A percentile compares a stretch with the other conserved stretches of the same genome.
Evolutionary conservation across 1,140 invertebrate species (phyloP).

Genomic region (Halictus rubicundus): DNA sequence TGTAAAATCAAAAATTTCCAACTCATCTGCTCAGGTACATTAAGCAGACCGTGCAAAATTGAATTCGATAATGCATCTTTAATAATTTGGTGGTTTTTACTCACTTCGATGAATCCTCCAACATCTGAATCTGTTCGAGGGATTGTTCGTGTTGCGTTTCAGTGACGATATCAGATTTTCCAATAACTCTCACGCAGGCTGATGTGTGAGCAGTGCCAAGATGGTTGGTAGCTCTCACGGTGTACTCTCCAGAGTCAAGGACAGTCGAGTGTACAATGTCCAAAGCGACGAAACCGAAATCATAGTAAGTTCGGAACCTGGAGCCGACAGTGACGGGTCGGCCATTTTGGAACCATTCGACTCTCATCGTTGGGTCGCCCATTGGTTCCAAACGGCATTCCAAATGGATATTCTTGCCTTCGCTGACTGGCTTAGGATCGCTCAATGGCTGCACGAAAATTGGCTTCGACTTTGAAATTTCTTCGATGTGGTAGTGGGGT

Average conservation of each 20-base stretch:
- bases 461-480: conserved; percentile 95
- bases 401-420: conserved; percentile 95
- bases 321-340: conserved; percentile 92
- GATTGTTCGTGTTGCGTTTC: conserved; percentile 97
- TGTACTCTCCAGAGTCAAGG: conserved; percentile 96
- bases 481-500: conserved; percentile 93
- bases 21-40: too few relatives aligned
- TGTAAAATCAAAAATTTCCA: too few relatives aligned
- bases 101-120: conserved; percentile 90
- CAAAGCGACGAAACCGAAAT: conserved; percentile 95
- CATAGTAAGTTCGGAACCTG: conserved; percentile 96
- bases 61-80: too few relatives aligned
- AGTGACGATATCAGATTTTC: conserved; percentile 91
- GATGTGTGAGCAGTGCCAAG: conserved; percentile 95
- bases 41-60: too few relatives aligned
- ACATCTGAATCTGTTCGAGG: conserved; percentile 95
- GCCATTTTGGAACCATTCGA: conserved; percentile 97
- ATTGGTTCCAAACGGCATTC: conserved; percentile 95
- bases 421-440: conserved; percentile 90
- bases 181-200: conserved; percentile 92
- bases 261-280: conserved; percentile 94
- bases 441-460: conserved; percentile 92
- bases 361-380: conserved; percentile 96
- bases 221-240: conserved; percentile 94
- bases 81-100: not conserved